Evolutionary conservation across 53 echinoderm and acorn worm genomes (phyloP).

Genomic region (Arbacia lixula): DNA sequence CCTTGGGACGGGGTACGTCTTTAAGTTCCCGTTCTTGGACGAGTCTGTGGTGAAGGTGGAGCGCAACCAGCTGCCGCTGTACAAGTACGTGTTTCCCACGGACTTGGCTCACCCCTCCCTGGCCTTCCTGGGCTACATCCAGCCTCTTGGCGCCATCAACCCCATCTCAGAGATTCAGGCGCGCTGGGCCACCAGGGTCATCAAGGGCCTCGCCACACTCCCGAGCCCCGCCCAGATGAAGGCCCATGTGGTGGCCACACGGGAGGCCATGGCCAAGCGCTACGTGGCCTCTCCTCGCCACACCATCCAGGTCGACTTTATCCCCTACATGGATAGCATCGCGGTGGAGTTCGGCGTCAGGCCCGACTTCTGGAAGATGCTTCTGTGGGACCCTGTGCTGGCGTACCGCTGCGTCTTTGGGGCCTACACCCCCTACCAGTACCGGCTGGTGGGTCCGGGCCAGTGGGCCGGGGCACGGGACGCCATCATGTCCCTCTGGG

Average conservation of each 20-base stretch:
- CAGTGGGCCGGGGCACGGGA: slow-evolving; percentile 74
- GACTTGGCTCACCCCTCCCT: slow-evolving; percentile 68
- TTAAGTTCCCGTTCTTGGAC: slow-evolving; percentile 75
- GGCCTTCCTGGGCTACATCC: slow-evolving; percentile 66
- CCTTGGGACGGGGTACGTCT: slow-evolving; percentile 80
- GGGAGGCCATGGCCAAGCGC: slow-evolving; percentile 55
- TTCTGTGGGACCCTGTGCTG: slow-evolving; percentile 70
- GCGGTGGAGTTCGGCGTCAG: slow-evolving; percentile 72
- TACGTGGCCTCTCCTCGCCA: slow-evolving; percentile 61
- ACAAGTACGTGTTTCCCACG: slow-evolving; percentile 79
- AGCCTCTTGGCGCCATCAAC: slow-evolving; percentile 62
- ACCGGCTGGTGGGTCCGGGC: slow-evolving; percentile 85
- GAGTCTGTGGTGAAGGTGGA: slow-evolving; percentile 60
- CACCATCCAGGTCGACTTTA: slow-evolving; percentile 64
- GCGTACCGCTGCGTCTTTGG: slow-evolving; percentile 65
- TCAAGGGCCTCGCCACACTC: slow-evolving; percentile 64
- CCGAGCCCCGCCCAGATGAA: slow-evolving; percentile 62
- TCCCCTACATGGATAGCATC: slow-evolving; percentile 68
- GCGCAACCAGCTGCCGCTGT: slow-evolving; percentile 66
- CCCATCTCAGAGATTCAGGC: slow-evolving; percentile 81
- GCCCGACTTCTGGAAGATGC: slow-evolving; percentile 66
- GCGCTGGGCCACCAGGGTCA: slow-evolving; percentile 81
- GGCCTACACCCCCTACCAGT: slow-evolving; percentile 71
- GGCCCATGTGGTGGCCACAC: slow-evolving; percentile 34
- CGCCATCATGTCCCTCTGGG: slow-evolving; percentile 80